A percentile compares a stretch with the other conserved stretches of the same genome.
Evolutionary conservation across 2,797 vertebrate genomes (phyloP).

Genomic region (Notolepis coatsorum): DNA sequence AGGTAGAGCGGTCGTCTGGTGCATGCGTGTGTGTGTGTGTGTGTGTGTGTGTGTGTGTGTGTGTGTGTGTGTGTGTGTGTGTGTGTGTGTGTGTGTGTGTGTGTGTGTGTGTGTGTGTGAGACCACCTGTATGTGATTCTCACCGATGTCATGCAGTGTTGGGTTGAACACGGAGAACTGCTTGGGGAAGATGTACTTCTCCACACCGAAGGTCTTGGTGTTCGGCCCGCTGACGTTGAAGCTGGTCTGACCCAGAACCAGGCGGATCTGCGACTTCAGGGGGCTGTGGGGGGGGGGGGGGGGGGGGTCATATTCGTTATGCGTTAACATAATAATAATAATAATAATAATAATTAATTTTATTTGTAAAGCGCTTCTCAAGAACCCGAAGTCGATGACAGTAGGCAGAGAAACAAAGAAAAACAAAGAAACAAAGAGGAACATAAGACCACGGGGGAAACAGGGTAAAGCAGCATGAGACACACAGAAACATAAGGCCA

Average conservation of each 20-base stretch:
- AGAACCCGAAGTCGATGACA: too few species aligned
- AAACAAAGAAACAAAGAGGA: too few species aligned
- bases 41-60: not conserved
- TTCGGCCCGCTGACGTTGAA: constrained; percentile 87
- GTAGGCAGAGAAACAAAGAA: too few species aligned
- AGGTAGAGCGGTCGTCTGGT: too few species aligned
- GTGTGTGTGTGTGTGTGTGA: constrained; percentile 1
- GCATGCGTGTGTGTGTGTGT: not conserved
- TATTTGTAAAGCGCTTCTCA: too few species aligned
- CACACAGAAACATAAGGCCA: too few species aligned
- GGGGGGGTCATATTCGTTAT: too few species aligned
- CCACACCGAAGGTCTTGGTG: constrained; percentile 86
- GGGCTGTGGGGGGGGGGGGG: constrained; percentile 79
- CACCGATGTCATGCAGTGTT: constrained; percentile 93
- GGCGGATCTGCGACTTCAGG: constrained; percentile 77
- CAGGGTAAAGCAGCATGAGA: too few species aligned
- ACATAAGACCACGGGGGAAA: too few species aligned
- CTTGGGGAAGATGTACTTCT: constrained; percentile 86
- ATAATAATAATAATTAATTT: too few species aligned
- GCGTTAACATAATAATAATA: too few species aligned
- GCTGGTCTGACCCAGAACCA: constrained; percentile 92
- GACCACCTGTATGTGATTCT: constrained; percentile 31
- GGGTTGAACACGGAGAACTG: constrained; percentile 88
- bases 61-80: not conserved
- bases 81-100: constrained; percentile 5